A percentile compares a stretch with the other conserved stretches of the same genome.
phyloP scores from a whole-genome alignment of 2,113 vertebrate species.

The Noturus placidus region DNA sequence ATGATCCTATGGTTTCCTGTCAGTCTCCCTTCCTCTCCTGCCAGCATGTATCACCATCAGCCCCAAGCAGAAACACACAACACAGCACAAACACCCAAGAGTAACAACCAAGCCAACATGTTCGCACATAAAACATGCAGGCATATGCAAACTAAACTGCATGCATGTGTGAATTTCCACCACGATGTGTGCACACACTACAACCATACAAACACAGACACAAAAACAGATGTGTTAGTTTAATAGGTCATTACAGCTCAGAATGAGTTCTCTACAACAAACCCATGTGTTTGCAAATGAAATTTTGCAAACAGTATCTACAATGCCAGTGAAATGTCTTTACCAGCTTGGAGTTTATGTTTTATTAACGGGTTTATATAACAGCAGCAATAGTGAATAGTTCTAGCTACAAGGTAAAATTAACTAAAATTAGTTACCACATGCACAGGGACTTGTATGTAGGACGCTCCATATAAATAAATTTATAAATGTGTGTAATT shows the following conservation, averaged over 20 bases:
- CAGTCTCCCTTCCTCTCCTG: slow-evolving; percentile 37
- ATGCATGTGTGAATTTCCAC: not conserved
- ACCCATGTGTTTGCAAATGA: not conserved
- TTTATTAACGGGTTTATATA: not conserved
- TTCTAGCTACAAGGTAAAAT: not conserved
- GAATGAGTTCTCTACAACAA: not conserved
- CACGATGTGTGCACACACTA: not conserved
- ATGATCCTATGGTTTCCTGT: slow-evolving; percentile 39
- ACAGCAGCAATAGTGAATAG: not conserved
- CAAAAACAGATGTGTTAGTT: not conserved
- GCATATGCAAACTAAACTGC: not conserved
- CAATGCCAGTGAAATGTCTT: not conserved
- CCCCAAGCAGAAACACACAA: slow-evolving; percentile 27
- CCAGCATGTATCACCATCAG: slow-evolving; percentile 45
- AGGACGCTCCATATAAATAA: not conserved
- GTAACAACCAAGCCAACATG: not conserved
- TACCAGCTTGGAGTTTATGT: not conserved
- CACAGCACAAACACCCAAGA: not conserved
- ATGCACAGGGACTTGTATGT: not conserved
- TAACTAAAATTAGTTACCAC: too few relatives aligned
- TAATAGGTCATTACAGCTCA: not conserved
- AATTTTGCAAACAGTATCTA: not conserved
- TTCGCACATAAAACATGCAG: not conserved
- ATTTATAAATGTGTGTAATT: not conserved
- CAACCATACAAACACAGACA: not conserved